Evolutionary conservation across 1,140 invertebrate species (phyloP), one percentile per base, ranked within the genome.

Genomic region (Drosophila dunni): DNA sequence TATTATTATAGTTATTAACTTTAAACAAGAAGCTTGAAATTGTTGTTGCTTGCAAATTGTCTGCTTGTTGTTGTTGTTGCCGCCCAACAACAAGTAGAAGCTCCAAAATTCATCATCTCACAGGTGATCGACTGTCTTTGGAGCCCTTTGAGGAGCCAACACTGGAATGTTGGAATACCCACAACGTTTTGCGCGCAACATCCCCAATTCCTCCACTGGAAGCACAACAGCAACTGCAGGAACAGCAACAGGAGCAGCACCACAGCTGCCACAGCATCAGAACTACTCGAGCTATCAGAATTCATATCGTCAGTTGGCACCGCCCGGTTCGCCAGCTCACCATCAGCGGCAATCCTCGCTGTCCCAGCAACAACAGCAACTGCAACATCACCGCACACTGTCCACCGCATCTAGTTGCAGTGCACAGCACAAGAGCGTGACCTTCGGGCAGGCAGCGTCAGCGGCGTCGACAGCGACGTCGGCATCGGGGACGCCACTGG

Each of bases 161-260:
- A 84, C 78, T 90, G 91, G 91, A 92, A 92, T 92, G 91, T 92
- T 92, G 91, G 91, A 92, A 91, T 91, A 92, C 80, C 91, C 91
- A 84, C 91, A 92, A 83, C 81, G 90, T 80, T 92, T 92, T 46
- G 79, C 88, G 75, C 91, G 91, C 71, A 92, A 90, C 81, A 91
- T 92, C 91, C 91, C 91, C 84, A 91, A 92, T 81, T 91, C 91
- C 78, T 64, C 61, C 34, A 24, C 46, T 9, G 34, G 40, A 40
- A 29, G 4, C 9, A 40, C 40, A 42, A 38, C 48, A 17, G 34
- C 44, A 81, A 69, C 74, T 78, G 57, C 62, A 79, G 64, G 71
- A 81, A 56, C 86, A 82, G 15, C 75, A 70, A 57, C 46, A 57
- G 38, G 79, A 64, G 20, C 76, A 85, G 46, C 79, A 60, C 85